Evolutionary conservation across 1,140 invertebrate genomes (phyloP).

Genomic region (Drosophila prosaltans): DNA sequence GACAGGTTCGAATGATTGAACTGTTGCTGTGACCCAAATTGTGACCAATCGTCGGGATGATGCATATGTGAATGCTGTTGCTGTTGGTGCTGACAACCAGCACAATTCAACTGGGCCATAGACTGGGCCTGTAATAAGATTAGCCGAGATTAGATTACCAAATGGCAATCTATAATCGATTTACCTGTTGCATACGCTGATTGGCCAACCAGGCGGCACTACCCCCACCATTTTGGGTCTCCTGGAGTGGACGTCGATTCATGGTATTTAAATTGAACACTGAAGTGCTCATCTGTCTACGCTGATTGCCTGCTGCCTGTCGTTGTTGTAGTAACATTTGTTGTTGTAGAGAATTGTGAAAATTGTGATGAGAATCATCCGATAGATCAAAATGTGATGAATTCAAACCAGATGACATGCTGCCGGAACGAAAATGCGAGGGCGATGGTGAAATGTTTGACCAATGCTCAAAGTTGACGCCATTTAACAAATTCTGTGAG

Average conservation of each 20-base stretch:
- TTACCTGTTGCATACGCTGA: slow-evolving; percentile 78
- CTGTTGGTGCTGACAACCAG: slow-evolving; percentile 69
- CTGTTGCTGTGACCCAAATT: slow-evolving; percentile 84
- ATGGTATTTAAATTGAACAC: slow-evolving; percentile 84
- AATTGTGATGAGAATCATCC: slow-evolving; percentile 76
- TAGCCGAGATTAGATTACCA: neutral
- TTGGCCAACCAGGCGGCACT: slow-evolving; percentile 55
- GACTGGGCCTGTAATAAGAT: slow-evolving; percentile 86
- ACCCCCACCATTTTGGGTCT: slow-evolving; percentile 42
- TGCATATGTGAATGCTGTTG: slow-evolving; percentile 48
- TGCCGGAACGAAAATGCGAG: slow-evolving; percentile 84
- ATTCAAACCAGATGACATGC: slow-evolving; percentile 84
- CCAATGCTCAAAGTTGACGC: slow-evolving; percentile 79
- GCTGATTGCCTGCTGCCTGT: slow-evolving; percentile 61
- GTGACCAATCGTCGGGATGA: slow-evolving; percentile 83
- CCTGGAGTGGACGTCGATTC: slow-evolving; percentile 54
- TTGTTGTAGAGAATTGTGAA: slow-evolving; percentile 80
- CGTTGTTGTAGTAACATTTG: slow-evolving; percentile 57
- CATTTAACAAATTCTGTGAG: slow-evolving; percentile 65
- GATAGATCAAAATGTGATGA: slow-evolving; percentile 81
- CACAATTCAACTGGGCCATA: slow-evolving; percentile 87
- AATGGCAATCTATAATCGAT: neutral
- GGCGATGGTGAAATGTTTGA: slow-evolving; percentile 82
- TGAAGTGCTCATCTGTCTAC: slow-evolving; percentile 83
- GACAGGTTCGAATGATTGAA: slow-evolving; percentile 88